Percentiles rank a stretch among this genome's conserved stretches.
Conservation (phyloP, 2,888 invertebrate species). For the Julus scanicus region DNA sequence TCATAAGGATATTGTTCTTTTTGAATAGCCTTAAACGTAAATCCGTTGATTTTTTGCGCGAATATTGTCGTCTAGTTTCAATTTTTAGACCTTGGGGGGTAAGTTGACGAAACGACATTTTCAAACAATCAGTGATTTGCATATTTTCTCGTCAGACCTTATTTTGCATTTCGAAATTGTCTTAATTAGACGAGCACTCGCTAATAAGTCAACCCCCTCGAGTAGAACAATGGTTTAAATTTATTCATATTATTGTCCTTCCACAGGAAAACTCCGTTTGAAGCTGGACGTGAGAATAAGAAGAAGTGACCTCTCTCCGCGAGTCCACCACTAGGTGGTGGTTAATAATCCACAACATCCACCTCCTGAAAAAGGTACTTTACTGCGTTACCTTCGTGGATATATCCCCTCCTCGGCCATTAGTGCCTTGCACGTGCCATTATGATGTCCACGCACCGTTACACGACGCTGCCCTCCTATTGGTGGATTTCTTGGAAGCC, state of each 20-base stretch:
- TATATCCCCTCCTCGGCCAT: neutral
- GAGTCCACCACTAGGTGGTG: neutral
- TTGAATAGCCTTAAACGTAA: too few species aligned
- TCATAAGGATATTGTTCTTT: too few species aligned
- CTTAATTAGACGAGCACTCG: neutral
- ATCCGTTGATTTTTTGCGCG: too few species aligned
- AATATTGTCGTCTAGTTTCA: neutral
- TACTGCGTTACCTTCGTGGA: neutral
- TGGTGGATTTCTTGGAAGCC: constrained; percentile 46
- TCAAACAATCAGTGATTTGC: neutral
- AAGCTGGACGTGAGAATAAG: neutral
- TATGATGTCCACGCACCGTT: constrained; percentile 42
- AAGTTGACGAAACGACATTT: neutral
- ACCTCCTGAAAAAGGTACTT: constrained; percentile 32
- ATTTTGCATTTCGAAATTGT: neutral
- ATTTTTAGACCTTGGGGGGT: neutral
- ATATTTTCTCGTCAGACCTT: neutral
- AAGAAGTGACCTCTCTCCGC: neutral
- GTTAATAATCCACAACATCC: neutral
- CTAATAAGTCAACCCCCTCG: neutral
- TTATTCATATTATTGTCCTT: neutral
- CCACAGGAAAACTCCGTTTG: constrained; percentile 9
- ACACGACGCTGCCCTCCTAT: neutral
- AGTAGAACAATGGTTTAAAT: constrained; percentile 11
- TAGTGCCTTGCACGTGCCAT: constrained; percentile 41